These are phyloP conservation scores for Clytia hemisphaerica DNA, from an alignment of 30 jellyfish, hydroid and myxozoan genomes.

Conservation along the genomic window DNA sequence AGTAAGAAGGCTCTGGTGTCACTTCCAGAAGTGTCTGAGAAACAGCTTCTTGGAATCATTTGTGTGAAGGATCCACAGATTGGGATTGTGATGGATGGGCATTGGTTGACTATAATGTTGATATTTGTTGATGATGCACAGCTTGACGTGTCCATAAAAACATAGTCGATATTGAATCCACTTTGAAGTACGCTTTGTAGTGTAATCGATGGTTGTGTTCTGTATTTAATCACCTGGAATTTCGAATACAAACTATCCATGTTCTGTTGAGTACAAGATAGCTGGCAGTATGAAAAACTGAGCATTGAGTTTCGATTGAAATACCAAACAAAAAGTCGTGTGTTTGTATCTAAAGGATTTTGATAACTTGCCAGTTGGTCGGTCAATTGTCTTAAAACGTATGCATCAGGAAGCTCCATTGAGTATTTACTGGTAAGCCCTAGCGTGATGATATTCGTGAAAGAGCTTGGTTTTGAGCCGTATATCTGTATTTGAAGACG, in stretches of 20 bases:
- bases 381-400: not conserved
- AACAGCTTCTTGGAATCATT: not conserved
- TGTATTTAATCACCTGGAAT: slow-evolving; percentile 37
- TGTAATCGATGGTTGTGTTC: slow-evolving; percentile 48
- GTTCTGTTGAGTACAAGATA: slow-evolving; percentile 46
- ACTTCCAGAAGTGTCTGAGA: slow-evolving; percentile 17
- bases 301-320: slow-evolving; percentile 33
- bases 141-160: slow-evolving; percentile 46
- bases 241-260: slow-evolving; percentile 26
- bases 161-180: slow-evolving; percentile 36
- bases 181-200: slow-evolving; percentile 54
- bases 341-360: slow-evolving; percentile 1
- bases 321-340: slow-evolving; percentile 7
- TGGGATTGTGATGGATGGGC: not conserved
- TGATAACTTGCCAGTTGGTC: not conserved
- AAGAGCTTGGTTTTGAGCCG: slow-evolving; percentile 13
- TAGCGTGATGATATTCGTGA: slow-evolving; percentile 22
- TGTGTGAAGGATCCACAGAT: slow-evolving; percentile 25
- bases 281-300: slow-evolving; percentile 43
- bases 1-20: not conserved
- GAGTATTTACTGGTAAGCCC: slow-evolving; percentile 41
- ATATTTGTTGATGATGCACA: slow-evolving; percentile 30
- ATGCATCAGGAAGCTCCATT: slow-evolving; percentile 38
- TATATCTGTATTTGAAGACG: slow-evolving; percentile 27
- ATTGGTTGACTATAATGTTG: not conserved